Evolutionary conservation across 2,113 vertebrate species (phyloP), one percentile per base, ranked within the genome.

Genomic region (Pachypanchax playfairii): DNA sequence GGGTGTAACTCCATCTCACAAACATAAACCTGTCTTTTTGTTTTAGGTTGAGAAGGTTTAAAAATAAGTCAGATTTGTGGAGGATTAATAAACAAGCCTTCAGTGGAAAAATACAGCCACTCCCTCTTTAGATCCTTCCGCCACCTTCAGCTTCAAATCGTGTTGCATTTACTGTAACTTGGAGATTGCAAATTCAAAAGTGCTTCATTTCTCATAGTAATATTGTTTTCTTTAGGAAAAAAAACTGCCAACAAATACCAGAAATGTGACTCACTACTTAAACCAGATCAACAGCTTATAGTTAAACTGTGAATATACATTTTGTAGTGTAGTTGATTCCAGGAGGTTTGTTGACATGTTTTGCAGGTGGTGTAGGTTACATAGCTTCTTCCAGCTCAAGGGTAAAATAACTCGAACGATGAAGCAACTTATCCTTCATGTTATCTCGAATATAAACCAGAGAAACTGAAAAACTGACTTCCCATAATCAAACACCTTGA

Each of bases 331-430:
- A n/a, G n/a, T n/a, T n/a, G n/a, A n/a, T n/a, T n/a, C n/a, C 41
- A 11, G 43, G 31, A 25, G 38, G 31, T 36, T 68, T n/a, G 28
- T 3, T 14, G 2, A 25, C 6, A 1, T 36, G 28, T 63, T 20
- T 20, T 38, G 17, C 41, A 63, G 31, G 29, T 41, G 50, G 14
- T 13, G n/a, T 62, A 47, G 18, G 38, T 35, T 54, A 39, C 36
- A 41, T 47, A 46, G 52, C 25, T 53, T 22, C 65, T 41, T 53
- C 53, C 31, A 73, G 66, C 65, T n/a, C n/a, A n/a, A n/a, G n/a
- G n/a, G n/a, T n/a, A n/a, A n/a, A n/a, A n/a, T n/a, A n/a, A n/a
- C n/a, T n/a, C n/a, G n/a, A n/a, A n/a, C n/a, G n/a, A n/a, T 53
- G 28, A 35, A 43, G 4, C 56, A 53, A 24, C 35, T 33, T 24